phyloP scores from a whole-genome alignment of 1,140 invertebrate genomes.

The Heliconius melpomene region DNA sequence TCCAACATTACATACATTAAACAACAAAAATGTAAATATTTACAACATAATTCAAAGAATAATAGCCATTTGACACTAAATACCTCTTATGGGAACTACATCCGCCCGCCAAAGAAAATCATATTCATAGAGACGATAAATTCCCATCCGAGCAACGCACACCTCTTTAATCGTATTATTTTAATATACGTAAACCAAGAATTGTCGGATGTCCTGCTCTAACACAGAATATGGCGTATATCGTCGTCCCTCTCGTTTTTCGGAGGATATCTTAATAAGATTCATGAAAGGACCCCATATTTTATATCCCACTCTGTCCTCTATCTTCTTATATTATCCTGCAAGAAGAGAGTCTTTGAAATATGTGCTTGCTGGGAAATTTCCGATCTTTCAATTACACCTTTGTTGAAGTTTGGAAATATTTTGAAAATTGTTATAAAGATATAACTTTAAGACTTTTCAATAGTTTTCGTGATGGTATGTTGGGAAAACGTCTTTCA shows the following conservation, averaged over 20 bases:
- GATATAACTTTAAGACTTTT: not conserved
- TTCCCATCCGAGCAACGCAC: constrained; percentile 58
- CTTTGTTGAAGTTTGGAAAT: constrained; percentile 67
- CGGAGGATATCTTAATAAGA: constrained; percentile 87
- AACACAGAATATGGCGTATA: constrained; percentile 23
- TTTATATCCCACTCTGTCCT: constrained; percentile 84
- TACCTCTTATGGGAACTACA: constrained; percentile 66
- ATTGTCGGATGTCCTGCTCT: constrained; percentile 45
- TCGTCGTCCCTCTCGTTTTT: constrained; percentile 63
- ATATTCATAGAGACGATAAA: constrained; percentile 79
- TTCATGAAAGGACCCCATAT: constrained; percentile 87
- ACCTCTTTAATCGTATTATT: constrained; percentile 80
- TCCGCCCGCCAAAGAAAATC: constrained; percentile 76
- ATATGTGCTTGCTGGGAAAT: constrained; percentile 80
- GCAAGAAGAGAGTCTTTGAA: constrained; percentile 74
- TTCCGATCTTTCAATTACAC: constrained; percentile 80
- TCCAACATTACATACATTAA: not conserved
- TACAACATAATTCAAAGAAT: constrained; percentile 40
- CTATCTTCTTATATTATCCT: constrained; percentile 83
- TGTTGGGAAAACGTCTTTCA: not conserved
- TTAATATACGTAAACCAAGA: constrained; percentile 79
- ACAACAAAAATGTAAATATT: constrained; percentile 25
- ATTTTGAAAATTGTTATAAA: constrained; percentile 49
- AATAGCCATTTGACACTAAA: constrained; percentile 62
- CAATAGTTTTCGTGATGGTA: not conserved